These are phyloP conservation scores for Amphiprion clarkii DNA, from an alignment of 2,797 vertebrate species.

Conservation along the genomic window DNA sequence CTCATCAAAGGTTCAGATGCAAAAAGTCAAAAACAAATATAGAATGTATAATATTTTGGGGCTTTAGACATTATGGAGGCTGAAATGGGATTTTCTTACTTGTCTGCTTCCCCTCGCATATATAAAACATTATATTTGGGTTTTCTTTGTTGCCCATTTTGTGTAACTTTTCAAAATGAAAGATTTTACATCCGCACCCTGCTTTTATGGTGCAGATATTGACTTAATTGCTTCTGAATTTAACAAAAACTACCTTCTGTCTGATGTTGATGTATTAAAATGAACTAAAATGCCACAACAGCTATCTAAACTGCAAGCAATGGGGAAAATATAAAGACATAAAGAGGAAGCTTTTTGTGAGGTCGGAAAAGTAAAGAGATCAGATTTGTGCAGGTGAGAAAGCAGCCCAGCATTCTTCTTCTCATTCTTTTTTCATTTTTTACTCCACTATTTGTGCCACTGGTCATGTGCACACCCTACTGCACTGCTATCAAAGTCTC, in stretches of 20 bases:
- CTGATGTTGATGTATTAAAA: background rate
- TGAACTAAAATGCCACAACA: background rate
- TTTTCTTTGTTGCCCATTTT: too few relatives aligned
- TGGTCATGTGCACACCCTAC: background rate
- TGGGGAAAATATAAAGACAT: background rate
- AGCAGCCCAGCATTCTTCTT: too few relatives aligned
- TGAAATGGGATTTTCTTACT: too few relatives aligned
- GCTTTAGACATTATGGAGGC: too few relatives aligned
- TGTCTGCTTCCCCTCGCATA: too few relatives aligned
- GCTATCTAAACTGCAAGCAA: background rate
- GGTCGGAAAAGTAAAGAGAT: constrained; percentile 39
- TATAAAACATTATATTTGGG: too few relatives aligned
- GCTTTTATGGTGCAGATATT: background rate
- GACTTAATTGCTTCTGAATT: background rate
- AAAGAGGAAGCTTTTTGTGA: background rate
- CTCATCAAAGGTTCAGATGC: background rate
- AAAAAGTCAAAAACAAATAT: background rate
- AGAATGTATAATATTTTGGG: background rate
- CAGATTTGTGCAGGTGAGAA: constrained; percentile 39
- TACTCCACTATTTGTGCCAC: background rate
- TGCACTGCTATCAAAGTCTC: background rate
- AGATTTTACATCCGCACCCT: constrained; percentile 9
- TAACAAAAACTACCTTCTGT: background rate
- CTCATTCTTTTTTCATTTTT: background rate
- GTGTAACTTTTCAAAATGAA: background rate